A percentile compares a stretch with the other conserved stretches of the same genome.
These are phyloP conservation scores for Oegoconia quadripuncta DNA, from an alignment of 2,888 invertebrate species.

Conservation along the genomic window DNA sequence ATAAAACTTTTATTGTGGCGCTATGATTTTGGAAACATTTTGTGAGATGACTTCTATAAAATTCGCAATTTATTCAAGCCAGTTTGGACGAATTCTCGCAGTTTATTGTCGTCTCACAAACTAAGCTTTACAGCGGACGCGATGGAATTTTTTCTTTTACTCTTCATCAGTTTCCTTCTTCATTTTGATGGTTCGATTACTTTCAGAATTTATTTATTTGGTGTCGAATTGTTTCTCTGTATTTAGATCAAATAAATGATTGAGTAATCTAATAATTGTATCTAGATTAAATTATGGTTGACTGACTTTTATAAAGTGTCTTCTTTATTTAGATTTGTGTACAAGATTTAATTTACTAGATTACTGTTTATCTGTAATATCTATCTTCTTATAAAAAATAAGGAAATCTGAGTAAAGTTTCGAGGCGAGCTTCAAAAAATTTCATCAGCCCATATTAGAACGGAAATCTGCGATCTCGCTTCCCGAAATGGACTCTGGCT, in stretches of 20 bases:
- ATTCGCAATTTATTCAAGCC: constrained; percentile 58
- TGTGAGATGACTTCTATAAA: constrained; percentile 68
- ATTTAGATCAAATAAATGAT: background rate
- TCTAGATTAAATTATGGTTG: too few relatives aligned
- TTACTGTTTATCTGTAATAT: too few relatives aligned
- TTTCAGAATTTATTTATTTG: constrained; percentile 20
- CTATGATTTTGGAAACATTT: constrained; percentile 71
- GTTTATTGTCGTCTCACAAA: constrained; percentile 44
- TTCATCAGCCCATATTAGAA: constrained; percentile 38
- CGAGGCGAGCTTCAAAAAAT: constrained; percentile 17
- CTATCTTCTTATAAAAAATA: too few relatives aligned
- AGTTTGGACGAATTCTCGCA: constrained; percentile 42
- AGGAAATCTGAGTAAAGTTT: too few relatives aligned
- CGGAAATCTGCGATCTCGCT: constrained; percentile 53
- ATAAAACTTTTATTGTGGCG: constrained; percentile 71
- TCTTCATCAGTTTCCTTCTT: constrained; percentile 16
- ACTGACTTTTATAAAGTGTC: too few relatives aligned
- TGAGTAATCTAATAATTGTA: too few relatives aligned
- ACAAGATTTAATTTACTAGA: too few relatives aligned
- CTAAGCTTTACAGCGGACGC: constrained; percentile 37
- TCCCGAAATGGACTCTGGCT: constrained; percentile 58
- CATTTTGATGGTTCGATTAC: constrained; percentile 24
- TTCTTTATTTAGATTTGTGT: too few relatives aligned
- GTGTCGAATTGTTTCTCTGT: background rate
- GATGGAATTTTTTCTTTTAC: constrained; percentile 30